Conservation (phyloP, 2,113 vertebrate species). For the Dascyllus trimaculatus region DNA sequence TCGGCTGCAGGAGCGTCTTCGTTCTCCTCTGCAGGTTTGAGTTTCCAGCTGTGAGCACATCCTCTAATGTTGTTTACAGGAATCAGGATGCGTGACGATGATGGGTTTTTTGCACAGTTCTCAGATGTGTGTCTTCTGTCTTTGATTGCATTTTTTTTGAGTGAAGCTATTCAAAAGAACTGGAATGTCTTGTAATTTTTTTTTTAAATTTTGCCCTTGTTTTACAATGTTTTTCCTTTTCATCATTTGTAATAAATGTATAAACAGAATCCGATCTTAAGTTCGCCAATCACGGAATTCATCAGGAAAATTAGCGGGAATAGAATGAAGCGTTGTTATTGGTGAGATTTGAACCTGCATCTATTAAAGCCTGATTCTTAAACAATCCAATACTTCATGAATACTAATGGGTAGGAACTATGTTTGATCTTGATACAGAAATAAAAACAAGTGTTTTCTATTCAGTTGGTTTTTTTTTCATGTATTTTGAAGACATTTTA, state of each 20-base stretch:
- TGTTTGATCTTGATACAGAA: constrained; percentile 43
- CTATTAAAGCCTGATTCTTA: constrained; percentile 25
- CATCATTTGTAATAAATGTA: constrained; percentile 31
- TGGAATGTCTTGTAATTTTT: constrained; percentile 53
- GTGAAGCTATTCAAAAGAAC: constrained; percentile 53
- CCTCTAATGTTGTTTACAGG: constrained; percentile 56
- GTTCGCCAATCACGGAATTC: constrained; percentile 13
- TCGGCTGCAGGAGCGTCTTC: not conserved
- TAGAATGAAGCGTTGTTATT: constrained; percentile 2
- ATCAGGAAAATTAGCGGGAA: not conserved
- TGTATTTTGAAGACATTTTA: not conserved
- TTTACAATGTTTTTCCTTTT: constrained; percentile 3
- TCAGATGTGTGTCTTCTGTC: constrained; percentile 46
- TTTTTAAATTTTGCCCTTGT: not conserved
- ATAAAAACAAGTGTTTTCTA: constrained; percentile 59
- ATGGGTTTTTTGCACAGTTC: constrained; percentile 71
- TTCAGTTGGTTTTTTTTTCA: not conserved
- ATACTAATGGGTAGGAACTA: not conserved
- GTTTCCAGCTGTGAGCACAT: constrained; percentile 11
- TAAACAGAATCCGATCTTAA: constrained; percentile 25
- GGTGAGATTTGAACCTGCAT: constrained; percentile 4
- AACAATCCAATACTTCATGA: not conserved
- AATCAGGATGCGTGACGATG: constrained; percentile 17
- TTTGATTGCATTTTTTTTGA: constrained; percentile 47
- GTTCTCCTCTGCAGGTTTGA: not conserved